phyloP scores from a whole-genome alignment of 2,797 vertebrate genomes.

The Artibeus lituratus region DNA sequence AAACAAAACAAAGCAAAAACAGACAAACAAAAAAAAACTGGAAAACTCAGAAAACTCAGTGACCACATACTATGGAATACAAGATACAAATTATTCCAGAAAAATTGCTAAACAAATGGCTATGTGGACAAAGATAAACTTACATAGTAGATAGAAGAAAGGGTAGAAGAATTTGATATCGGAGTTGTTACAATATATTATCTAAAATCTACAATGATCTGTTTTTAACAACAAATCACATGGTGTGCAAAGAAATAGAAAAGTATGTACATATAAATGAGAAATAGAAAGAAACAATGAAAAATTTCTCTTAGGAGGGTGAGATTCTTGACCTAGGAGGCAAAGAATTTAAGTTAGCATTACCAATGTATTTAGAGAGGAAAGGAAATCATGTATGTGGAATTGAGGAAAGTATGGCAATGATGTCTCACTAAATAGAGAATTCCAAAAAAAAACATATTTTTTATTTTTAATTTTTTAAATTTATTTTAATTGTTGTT shows the following conservation, averaged over 20 bases:
- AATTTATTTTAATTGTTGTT: too few species aligned
- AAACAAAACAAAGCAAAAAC: background rate
- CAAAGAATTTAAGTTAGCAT: background rate
- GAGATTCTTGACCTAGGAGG: background rate
- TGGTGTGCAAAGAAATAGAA: background rate
- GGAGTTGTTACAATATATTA: background rate
- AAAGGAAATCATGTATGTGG: background rate
- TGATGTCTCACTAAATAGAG: background rate
- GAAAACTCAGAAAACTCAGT: background rate
- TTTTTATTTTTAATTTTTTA: too few species aligned
- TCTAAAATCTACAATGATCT: background rate
- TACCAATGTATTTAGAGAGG: background rate
- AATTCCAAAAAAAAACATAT: background rate
- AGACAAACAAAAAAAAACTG: background rate
- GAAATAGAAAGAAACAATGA: background rate
- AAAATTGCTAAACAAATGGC: background rate
- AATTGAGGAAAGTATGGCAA: background rate
- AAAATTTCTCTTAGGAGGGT: background rate
- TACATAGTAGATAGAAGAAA: background rate
- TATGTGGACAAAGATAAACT: background rate
- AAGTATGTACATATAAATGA: background rate
- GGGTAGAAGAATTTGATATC: background rate
- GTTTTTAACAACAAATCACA: background rate
- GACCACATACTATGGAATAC: background rate
- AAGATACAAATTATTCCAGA: background rate